Conservation (phyloP, 2,888 invertebrate species). For the Leptinotarsa tumamoca region DNA sequence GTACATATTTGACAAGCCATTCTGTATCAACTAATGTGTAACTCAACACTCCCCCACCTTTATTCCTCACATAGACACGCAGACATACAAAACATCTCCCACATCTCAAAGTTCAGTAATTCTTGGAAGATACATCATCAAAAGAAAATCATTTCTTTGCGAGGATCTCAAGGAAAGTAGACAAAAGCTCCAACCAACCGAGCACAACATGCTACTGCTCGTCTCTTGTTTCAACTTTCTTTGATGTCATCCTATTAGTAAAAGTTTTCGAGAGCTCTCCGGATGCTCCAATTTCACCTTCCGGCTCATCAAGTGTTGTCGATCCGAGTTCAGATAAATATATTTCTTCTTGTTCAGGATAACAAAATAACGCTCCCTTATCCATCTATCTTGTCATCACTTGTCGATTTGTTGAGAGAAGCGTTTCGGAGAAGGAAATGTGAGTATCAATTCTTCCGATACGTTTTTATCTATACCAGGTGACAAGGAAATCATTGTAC, state of each 20-base stretch:
- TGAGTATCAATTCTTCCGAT: no score
- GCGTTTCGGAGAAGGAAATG: no score
- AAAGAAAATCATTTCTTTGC: not conserved
- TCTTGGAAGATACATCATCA: not conserved
- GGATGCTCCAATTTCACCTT: slow-evolving; percentile 4
- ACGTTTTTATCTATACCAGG: no score
- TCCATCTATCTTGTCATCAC: not conserved
- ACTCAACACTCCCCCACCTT: not conserved
- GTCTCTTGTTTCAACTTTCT: not conserved
- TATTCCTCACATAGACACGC: not conserved
- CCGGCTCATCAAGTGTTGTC: slow-evolving; percentile 2
- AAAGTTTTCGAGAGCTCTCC: slow-evolving; percentile 12
- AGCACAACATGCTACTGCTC: not conserved
- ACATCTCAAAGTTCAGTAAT: not conserved
- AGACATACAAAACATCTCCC: not conserved
- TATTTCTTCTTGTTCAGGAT: not conserved
- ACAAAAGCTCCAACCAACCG: slow-evolving; percentile 5
- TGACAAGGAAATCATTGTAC: no score
- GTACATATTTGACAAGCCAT: no score
- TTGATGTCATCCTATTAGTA: slow-evolving; percentile 12
- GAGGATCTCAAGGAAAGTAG: not conserved
- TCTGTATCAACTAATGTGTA: no score
- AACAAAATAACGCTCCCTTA: no score
- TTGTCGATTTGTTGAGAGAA: not conserved
- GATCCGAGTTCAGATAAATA: not conserved